Evolutionary conservation across 2,888 invertebrate genomes (phyloP), one percentile per base, ranked within the genome.

Genomic region (Baronia brevicornis): DNA sequence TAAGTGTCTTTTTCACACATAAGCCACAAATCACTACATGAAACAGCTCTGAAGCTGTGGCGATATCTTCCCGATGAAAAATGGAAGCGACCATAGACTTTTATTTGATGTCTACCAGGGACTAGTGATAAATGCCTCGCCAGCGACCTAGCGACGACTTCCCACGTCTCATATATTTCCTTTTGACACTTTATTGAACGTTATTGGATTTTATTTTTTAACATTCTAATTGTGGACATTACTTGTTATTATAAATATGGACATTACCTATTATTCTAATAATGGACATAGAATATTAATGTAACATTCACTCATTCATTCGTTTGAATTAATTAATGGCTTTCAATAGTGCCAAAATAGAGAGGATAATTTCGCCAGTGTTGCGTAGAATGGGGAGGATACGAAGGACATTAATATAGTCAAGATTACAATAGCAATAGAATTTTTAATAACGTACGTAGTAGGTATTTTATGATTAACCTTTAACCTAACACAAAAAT

Each of bases 41-140:
- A 11, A 20, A 29, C 29, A 33, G 17, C 15, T 5, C 7, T 9
- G 32, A 20, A 27, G 26, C 20, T 13, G 25, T 4, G 20, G n/a
- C 32, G 33, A 29, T 35, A 31, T 42, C 35, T 31, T 25, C 26
- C 26, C 46, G 41, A 40, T 65, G 68, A 68, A 52, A 58, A 66
- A 70, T 69, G 53, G 53, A 48, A 28, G 31, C 29, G 23, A 33
- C 32, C 38, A 33, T 32, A 44, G 64, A 68, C 70, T 61, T 71
- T 62, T 61, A 71, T 71, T 67, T 65, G 64, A 71, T 65, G 54
- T 60, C 55, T 60, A 44, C 51, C 45, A 41, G 57, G 48, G 51
- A 54, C 41, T 45, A 15, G 49, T 60, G 62, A 68, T 57, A 53
- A 52, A 69, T 64, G 56, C 29, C 22, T 36, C 24, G 28, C 33